Evolutionary conservation across 2,113 vertebrate genomes (phyloP).

Genomic region (Conger conger): DNA sequence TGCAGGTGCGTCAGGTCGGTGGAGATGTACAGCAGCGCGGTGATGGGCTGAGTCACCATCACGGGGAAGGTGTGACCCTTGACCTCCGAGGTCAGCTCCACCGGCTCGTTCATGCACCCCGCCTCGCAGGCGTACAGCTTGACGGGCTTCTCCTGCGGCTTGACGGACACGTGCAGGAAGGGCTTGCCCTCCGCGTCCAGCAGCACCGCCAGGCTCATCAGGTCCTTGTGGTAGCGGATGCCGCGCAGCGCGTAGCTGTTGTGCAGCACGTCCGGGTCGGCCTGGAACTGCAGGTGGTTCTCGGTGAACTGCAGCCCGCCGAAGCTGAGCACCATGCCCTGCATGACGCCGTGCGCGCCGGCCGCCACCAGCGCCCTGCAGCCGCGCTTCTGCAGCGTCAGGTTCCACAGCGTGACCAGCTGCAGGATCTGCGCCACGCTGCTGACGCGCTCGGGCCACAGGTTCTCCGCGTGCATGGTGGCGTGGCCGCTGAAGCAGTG

Average conservation of each 20-base stretch:
- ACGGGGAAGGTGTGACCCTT: conserved; percentile 87
- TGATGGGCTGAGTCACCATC: conserved; percentile 96
- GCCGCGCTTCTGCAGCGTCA: conserved; percentile 91
- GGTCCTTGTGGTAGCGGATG: conserved; percentile 91
- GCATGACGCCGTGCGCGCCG: conserved; percentile 88
- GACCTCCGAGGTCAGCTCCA: conserved; percentile 86
- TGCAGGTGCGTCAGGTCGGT: conserved; percentile 90
- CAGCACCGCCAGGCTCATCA: conserved; percentile 86
- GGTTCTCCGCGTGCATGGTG: conserved; percentile 94
- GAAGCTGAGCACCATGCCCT: conserved; percentile 94
- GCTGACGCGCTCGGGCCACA: conserved; percentile 82
- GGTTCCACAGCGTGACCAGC: conserved; percentile 87
- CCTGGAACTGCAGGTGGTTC: conserved; percentile 97
- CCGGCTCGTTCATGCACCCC: conserved; percentile 89
- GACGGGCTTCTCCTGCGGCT: conserved; percentile 81
- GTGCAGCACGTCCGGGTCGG: conserved; percentile 90
- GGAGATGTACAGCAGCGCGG: conserved; percentile 91
- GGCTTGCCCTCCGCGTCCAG: conserved; percentile 84
- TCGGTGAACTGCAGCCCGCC: conserved; percentile 97
- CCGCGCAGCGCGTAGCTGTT: conserved; percentile 93
- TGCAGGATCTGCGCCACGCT: conserved; percentile 82
- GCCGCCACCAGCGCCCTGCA: conserved; percentile 86
- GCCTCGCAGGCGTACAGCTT: conserved; percentile 92
- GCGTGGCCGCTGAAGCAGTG: conserved; percentile 97
- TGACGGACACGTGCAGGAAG: conserved; percentile 88